phyloP scores from a whole-genome alignment of 2,888 invertebrate genomes.

The Keiferia lycopersicella region DNA sequence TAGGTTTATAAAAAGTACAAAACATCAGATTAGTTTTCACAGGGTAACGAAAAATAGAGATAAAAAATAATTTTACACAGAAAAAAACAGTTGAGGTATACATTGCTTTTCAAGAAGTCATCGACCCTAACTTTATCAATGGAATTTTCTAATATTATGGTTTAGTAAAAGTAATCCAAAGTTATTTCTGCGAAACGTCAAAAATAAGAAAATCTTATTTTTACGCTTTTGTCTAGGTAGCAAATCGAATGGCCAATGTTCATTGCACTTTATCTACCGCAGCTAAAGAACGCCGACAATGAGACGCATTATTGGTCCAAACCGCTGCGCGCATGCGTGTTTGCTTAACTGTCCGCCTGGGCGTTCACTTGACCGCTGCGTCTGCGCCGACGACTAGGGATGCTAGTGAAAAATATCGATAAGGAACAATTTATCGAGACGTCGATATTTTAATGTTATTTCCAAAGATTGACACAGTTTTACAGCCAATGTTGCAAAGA shows the following conservation, averaged over 20 bases:
- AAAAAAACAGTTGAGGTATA: too few species aligned
- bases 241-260: neutral
- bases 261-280: conserved; percentile 45
- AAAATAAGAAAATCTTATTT: neutral
- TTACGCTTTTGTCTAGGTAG: neutral
- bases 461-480: too few species aligned
- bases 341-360: conserved; percentile 72
- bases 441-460: too few species aligned
- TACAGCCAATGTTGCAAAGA: too few species aligned
- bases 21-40: too few species aligned
- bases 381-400: conserved; percentile 49
- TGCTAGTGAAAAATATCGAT: too few species aligned
- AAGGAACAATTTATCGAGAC: too few species aligned
- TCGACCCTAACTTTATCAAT: neutral
- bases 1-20: neutral
- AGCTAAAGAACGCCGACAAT: conserved; percentile 64
- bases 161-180: too few species aligned
- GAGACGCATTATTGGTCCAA: conserved; percentile 74
- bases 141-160: too few species aligned
- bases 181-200: neutral
- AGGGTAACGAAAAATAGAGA: too few species aligned
- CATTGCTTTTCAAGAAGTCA: too few species aligned
- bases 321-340: conserved; percentile 62
- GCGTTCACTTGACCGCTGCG: conserved; percentile 69
- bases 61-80: too few species aligned